Base-by-base conservation (phyloP, 1,140 invertebrate species). In the Odontomachus brunneus region DNA sequence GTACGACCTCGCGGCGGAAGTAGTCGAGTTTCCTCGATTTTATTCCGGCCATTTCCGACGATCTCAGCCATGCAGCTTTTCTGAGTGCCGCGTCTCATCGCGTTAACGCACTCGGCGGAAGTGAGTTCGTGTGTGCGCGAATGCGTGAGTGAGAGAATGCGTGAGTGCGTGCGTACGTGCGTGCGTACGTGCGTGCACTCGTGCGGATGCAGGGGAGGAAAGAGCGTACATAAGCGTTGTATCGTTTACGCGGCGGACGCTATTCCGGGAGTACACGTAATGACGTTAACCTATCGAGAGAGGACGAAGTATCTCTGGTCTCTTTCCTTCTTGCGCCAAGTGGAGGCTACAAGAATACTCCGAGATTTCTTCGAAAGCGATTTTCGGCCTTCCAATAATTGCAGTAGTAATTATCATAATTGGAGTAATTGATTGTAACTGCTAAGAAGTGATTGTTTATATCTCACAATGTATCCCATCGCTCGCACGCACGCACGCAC, bases 221-320 rank as follows among this genome's bases (percentile, higher is more conserved):
- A 29, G 67, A 80, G 75, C 24, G 22, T 65, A 51, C 44, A 44
- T 44, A 38, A 33, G 38, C 57, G 57, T 17, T 22, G 75, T 57
- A 38, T 69, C 48, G 51, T 78, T 69, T 53, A 38, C 74, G 62
- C 62, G 29, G 49, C 33, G 38, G 51, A 53, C 51, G 75, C 75
- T 80, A 80, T 80, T 80, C 69, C 75, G 33, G 75, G 75, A 69
- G 53, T 44, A 78, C 75, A 78, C 75, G 75, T 51, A 69, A 78
- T 38, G 33, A 44, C 51, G 65, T 80, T 80, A 71, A 80, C 66
- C 38, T 48, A 33, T 57, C 29, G 22, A 22, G 48, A 7, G 48
- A 38, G 57, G 26, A 38, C 17, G 14, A 59, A 44, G 38, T 44
- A 7, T 11, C 38, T 44, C 38, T 44, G 3, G 29, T 44, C 38